Evolutionary conservation across 1,140 invertebrate genomes (phyloP).

Genomic region (Muscidifurax raptorellus): DNA sequence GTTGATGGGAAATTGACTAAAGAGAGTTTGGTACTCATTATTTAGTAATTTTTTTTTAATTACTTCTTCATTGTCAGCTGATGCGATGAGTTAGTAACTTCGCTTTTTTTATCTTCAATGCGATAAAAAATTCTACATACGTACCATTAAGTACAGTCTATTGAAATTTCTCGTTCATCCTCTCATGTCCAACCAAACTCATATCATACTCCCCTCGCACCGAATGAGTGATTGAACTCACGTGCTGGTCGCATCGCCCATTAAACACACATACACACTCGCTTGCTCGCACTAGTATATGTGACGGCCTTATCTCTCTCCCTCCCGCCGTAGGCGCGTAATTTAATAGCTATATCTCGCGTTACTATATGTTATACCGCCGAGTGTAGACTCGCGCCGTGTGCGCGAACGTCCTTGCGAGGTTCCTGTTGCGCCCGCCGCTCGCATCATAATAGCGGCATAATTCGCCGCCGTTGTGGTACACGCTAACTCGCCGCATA

Average conservation of each 20-base stretch:
- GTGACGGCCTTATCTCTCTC: constrained; percentile 15
- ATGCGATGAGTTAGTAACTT: too few species aligned
- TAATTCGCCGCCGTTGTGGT: background rate
- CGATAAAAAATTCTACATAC: too few species aligned
- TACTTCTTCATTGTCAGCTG: too few species aligned
- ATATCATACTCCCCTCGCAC: background rate
- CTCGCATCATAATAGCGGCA: constrained; percentile 29
- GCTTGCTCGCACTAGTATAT: too few species aligned
- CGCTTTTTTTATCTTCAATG: too few species aligned
- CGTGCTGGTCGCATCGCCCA: background rate
- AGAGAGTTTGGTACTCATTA: too few species aligned
- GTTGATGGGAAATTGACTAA: too few species aligned
- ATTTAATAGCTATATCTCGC: constrained; percentile 49
- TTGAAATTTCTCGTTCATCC: background rate
- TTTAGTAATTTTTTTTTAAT: too few species aligned
- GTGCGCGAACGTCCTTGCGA: constrained; percentile 51
- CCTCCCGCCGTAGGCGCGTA: background rate
- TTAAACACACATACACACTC: background rate
- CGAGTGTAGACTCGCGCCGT: background rate
- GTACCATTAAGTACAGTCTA: too few species aligned
- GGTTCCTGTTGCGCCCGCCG: constrained; percentile 52
- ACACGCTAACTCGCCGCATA: background rate
- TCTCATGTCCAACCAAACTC: background rate
- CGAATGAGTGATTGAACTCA: background rate
- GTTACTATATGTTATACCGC: constrained; percentile 18